These are phyloP conservation scores for Cabera pusaria DNA, from an alignment of 2,888 invertebrate genomes.

Conservation along the genomic window DNA sequence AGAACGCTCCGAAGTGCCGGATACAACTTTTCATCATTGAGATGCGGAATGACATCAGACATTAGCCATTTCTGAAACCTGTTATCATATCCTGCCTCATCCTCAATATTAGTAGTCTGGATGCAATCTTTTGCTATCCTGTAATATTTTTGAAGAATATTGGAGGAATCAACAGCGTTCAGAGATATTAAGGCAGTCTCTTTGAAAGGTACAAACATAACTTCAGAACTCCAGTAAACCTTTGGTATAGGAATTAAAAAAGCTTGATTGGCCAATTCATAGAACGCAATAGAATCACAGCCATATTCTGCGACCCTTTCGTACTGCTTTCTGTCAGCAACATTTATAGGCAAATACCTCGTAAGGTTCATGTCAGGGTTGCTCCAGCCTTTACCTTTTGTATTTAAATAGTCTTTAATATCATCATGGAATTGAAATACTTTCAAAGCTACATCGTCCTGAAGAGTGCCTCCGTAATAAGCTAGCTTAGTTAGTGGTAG, in stretches of 20 bases:
- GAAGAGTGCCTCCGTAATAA: slow-evolving; percentile 85
- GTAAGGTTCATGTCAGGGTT: slow-evolving; percentile 45
- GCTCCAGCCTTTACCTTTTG: slow-evolving; percentile 84
- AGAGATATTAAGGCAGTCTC: slow-evolving; percentile 50
- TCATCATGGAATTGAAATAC: slow-evolving; percentile 82
- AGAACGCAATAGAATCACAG: slow-evolving; percentile 56
- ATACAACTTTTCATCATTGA: slow-evolving; percentile 85
- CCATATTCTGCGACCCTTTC: slow-evolving; percentile 41
- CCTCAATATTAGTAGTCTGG: slow-evolving; percentile 49
- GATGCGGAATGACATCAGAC: slow-evolving; percentile 73
- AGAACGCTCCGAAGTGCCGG: slow-evolving; percentile 79
- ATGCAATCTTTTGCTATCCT: slow-evolving; percentile 79
- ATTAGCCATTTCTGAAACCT: slow-evolving; percentile 81
- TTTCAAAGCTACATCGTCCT: slow-evolving; percentile 78
- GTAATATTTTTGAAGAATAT: slow-evolving; percentile 82
- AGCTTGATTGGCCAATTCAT: slow-evolving; percentile 49
- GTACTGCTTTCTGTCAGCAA: slow-evolving; percentile 33
- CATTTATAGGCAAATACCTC: slow-evolving; percentile 46
- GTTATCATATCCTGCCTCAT: slow-evolving; percentile 69
- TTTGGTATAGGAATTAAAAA: slow-evolving; percentile 80
- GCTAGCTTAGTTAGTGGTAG: slow-evolving; percentile 84
- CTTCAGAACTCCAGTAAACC: slow-evolving; percentile 81
- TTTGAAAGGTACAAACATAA: slow-evolving; percentile 85
- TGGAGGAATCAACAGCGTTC: slow-evolving; percentile 45
- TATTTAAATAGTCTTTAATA: slow-evolving; percentile 80